Evolutionary conservation across 2,888 invertebrate species (phyloP).

Genomic region (Clusia tigrina): DNA sequence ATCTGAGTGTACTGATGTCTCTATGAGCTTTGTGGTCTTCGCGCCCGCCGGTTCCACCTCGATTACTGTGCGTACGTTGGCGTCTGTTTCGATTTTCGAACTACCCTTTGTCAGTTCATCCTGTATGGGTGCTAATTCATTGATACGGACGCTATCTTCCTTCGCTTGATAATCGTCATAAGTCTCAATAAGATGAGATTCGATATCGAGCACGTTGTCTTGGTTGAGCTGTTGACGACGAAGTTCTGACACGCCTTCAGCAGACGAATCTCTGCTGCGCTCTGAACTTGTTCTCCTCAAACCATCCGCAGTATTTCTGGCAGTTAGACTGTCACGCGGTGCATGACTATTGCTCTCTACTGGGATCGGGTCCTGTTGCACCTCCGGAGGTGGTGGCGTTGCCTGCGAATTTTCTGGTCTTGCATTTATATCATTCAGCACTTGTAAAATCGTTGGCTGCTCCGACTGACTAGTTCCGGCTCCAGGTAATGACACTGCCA

Average conservation of each 20-base stretch:
- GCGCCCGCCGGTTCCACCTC: conserved; percentile 59
- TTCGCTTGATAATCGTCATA: conserved; percentile 47
- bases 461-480: conserved; percentile 57
- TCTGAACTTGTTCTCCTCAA: conserved; percentile 10
- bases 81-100: conserved; percentile 53
- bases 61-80: conserved; percentile 50
- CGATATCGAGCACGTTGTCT: conserved; percentile 38
- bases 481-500: conserved; percentile 64
- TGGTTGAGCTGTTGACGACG: conserved; percentile 14
- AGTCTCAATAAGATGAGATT: conserved; percentile 63
- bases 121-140: conserved; percentile 55
- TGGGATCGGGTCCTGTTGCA: conserved; percentile 17
- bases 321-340: conserved; percentile 46
- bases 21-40: conserved; percentile 49
- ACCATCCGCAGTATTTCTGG: conserved; percentile 40
- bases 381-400: conserved; percentile 21
- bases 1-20: conserved; percentile 41
- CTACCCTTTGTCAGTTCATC: conserved; percentile 54
- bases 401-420: conserved; percentile 22
- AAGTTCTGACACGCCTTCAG: not conserved
- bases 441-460: conserved; percentile 60
- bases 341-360: conserved; percentile 27
- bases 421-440: conserved; percentile 56
- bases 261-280: not conserved
- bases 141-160: conserved; percentile 56